These are phyloP conservation scores for Urocolius indicus DNA, from an alignment of 2,113 vertebrate genomes.

Conservation along the genomic window DNA sequence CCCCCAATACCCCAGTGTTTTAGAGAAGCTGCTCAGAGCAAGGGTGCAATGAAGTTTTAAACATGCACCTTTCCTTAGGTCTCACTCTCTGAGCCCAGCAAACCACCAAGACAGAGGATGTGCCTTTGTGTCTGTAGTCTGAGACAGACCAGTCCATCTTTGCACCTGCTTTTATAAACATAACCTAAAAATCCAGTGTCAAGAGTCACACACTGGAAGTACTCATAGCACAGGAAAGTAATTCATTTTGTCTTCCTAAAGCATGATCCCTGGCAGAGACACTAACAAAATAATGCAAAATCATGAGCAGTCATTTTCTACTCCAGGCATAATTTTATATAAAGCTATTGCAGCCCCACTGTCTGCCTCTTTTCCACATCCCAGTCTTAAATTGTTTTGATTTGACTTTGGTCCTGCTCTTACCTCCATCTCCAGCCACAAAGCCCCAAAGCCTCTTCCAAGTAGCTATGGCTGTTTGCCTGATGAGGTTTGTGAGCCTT, in stretches of 20 bases:
- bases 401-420: not conserved
- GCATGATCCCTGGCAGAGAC: not conserved
- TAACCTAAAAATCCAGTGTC: not conserved
- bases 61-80: not conserved
- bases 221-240: not conserved
- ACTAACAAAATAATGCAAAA: not conserved
- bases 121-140: not conserved
- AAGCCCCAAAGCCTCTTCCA: not conserved
- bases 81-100: not conserved
- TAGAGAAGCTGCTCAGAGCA: not conserved
- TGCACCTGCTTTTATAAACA: not conserved
- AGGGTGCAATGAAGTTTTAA: not conserved
- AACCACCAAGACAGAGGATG: accelerated
- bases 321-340: not conserved
- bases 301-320: not conserved
- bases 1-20: not conserved
- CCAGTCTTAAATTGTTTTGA: not conserved
- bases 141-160: not conserved
- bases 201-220: not conserved
- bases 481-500: not conserved
- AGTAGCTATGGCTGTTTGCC: not conserved
- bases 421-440: not conserved
- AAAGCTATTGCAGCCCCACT: accelerated
- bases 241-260: not conserved
- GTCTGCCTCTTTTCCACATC: not conserved